Evolutionary conservation across 2,113 vertebrate genomes (phyloP).

Genomic region (Ciconia maguari): DNA sequence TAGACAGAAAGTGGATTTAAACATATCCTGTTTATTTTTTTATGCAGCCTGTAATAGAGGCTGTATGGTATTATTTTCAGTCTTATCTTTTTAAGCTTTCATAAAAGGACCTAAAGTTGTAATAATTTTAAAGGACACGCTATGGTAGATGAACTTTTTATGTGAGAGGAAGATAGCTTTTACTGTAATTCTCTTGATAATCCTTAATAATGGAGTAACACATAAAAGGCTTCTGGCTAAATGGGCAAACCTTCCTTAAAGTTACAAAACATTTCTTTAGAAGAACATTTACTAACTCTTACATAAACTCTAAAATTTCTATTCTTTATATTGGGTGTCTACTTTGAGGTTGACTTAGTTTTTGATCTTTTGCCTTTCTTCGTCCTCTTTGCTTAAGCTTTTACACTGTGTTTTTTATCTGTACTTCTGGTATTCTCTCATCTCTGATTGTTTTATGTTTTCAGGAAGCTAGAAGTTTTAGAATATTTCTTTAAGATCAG

Average conservation of each 20-base stretch:
- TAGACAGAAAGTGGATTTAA: not conserved
- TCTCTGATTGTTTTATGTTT: constrained; percentile 76
- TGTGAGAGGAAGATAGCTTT: constrained; percentile 12
- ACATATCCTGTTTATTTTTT: not conserved
- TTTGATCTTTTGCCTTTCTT: constrained; percentile 77
- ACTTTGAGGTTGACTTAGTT: constrained; percentile 69
- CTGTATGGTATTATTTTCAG: not conserved
- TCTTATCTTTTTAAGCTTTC: not conserved
- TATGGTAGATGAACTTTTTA: constrained; percentile 30
- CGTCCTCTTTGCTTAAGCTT: constrained; percentile 69
- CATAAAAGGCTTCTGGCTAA: constrained; percentile 49
- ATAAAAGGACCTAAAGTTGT: constrained; percentile 33
- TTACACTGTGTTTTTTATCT: constrained; percentile 69
- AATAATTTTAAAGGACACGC: constrained; percentile 30
- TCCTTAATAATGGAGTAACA: constrained; percentile 1
- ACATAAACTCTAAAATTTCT: constrained; percentile 47
- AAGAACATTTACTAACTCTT: constrained; percentile 64
- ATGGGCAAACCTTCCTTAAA: constrained; percentile 31
- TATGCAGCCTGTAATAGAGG: not conserved
- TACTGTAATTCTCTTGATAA: not conserved
- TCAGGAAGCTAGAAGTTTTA: constrained; percentile 64
- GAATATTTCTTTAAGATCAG: constrained; percentile 13
- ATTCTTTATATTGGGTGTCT: constrained; percentile 57
- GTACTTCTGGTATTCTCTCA: constrained; percentile 64
- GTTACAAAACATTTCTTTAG: constrained; percentile 53